Evolutionary conservation across 2,888 invertebrate genomes (phyloP).

Genomic region (Ormyrus thymus): DNA sequence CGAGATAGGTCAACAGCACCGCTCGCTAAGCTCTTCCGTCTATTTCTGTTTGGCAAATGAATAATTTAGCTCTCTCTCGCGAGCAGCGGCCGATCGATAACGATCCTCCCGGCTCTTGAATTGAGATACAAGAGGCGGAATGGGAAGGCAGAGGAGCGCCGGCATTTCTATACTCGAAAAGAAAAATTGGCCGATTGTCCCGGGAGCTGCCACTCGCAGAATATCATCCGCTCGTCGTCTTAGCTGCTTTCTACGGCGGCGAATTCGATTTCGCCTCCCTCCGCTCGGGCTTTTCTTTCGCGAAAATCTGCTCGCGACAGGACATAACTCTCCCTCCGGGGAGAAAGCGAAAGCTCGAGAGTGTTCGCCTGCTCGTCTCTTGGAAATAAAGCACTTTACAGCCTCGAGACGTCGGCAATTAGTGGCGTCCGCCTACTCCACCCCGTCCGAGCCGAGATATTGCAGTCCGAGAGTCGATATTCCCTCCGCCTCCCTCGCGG

Average conservation of each 20-base stretch:
- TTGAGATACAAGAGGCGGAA: too few relatives aligned
- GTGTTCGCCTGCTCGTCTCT: neutral
- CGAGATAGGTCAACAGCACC: neutral
- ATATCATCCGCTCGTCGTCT: constrained; percentile 36
- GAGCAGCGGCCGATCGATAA: too few relatives aligned
- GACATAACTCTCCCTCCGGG: constrained; percentile 11
- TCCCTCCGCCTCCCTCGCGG: constrained; percentile 7
- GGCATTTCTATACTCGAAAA: too few relatives aligned
- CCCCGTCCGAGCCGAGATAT: constrained; percentile 17
- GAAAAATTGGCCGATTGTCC: constrained; percentile 46
- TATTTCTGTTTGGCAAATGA: too few relatives aligned
- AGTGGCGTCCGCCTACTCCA: constrained; percentile 31
- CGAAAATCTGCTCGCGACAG: constrained; percentile 41
- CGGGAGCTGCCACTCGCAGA: constrained; percentile 41
- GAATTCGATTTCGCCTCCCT: constrained; percentile 50
- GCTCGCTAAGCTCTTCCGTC: neutral
- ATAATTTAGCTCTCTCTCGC: too few relatives aligned
- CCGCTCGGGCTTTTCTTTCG: neutral
- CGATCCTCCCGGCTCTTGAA: too few relatives aligned
- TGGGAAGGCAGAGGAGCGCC: too few relatives aligned
- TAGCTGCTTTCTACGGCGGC: constrained; percentile 32
- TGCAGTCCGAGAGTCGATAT: constrained; percentile 32
- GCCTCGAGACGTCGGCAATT: constrained; percentile 42
- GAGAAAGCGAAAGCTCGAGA: constrained; percentile 7
- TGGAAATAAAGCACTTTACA: constrained; percentile 47